Conservation (phyloP, 2,113 vertebrate genomes). For the Lota lota region DNA sequence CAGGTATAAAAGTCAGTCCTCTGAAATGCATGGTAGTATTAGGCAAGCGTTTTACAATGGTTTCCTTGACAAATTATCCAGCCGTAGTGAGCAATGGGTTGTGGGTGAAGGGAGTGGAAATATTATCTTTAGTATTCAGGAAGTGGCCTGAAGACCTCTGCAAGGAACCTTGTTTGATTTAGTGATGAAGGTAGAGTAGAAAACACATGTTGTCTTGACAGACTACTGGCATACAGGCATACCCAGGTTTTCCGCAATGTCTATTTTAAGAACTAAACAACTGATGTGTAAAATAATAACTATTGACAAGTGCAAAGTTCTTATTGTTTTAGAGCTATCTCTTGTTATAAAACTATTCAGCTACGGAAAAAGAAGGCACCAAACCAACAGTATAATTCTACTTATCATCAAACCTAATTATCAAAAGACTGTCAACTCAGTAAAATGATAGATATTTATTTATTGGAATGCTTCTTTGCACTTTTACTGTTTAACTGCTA, state of each 20-base stretch:
- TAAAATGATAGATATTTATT: slow-evolving; percentile 1
- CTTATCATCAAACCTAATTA: no score
- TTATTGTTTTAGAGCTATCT: no score
- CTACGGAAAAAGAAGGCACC: no score
- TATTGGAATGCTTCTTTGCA: neutral
- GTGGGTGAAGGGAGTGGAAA: slow-evolving; percentile 44
- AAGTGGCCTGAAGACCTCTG: slow-evolving; percentile 21
- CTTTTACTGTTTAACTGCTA: neutral
- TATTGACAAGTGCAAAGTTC: slow-evolving; percentile 13
- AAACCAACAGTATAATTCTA: no score
- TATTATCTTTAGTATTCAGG: slow-evolving; percentile 12
- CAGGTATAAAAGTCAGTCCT: no score
- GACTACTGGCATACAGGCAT: neutral
- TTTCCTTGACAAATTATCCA: slow-evolving; percentile 23
- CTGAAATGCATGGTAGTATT: no score
- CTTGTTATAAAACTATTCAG: no score
- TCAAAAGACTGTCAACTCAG: slow-evolving; percentile 2
- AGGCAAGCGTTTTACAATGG: no score
- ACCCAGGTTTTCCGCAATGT: neutral
- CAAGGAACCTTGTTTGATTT: slow-evolving; percentile 38
- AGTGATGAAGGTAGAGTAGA: slow-evolving; percentile 26
- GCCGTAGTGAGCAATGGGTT: slow-evolving; percentile 41
- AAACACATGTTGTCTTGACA: slow-evolving; percentile 42
- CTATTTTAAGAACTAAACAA: neutral
- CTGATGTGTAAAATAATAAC: slow-evolving; percentile 12